These are phyloP conservation scores for Synchiropus splendidus DNA, from an alignment of 2,113 vertebrate genomes.

Conservation along the genomic window DNA sequence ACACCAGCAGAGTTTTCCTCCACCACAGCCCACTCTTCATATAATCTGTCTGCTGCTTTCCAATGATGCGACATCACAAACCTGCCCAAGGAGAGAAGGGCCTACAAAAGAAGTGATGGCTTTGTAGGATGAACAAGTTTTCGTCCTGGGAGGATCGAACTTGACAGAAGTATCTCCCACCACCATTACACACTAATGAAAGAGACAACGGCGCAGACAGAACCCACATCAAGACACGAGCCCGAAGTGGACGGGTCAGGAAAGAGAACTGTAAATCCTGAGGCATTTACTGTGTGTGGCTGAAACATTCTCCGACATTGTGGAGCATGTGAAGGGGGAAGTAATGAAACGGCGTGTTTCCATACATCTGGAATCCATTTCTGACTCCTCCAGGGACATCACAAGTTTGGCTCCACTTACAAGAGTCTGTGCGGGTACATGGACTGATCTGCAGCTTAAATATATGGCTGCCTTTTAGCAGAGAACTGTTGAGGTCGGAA, in stretches of 20 bases:
- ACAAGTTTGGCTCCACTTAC: constrained; percentile 30
- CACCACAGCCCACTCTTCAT: too few relatives aligned
- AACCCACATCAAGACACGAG: constrained; percentile 20
- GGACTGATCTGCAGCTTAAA: not conserved
- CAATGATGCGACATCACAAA: too few relatives aligned
- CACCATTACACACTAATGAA: not conserved
- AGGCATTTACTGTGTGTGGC: constrained; percentile 24
- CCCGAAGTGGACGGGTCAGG: constrained; percentile 18
- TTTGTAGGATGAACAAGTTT: too few relatives aligned
- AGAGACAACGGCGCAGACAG: constrained; percentile 9
- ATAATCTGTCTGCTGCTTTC: too few relatives aligned
- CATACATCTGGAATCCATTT: constrained; percentile 58
- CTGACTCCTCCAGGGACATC: constrained; percentile 34
- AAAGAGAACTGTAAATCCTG: constrained; percentile 23
- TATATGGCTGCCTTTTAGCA: too few relatives aligned
- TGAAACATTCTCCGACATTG: constrained; percentile 24
- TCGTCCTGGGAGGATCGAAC: too few relatives aligned
- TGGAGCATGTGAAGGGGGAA: constrained; percentile 28
- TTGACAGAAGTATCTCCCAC: too few relatives aligned
- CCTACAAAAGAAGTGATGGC: too few relatives aligned
- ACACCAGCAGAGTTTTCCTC: too few relatives aligned
- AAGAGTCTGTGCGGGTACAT: constrained; percentile 10
- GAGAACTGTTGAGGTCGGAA: too few relatives aligned
- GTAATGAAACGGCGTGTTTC: constrained; percentile 19
- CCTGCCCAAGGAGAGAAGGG: too few relatives aligned